Conservation (phyloP, 2,797 vertebrate species). For the Lates japonicus region DNA sequence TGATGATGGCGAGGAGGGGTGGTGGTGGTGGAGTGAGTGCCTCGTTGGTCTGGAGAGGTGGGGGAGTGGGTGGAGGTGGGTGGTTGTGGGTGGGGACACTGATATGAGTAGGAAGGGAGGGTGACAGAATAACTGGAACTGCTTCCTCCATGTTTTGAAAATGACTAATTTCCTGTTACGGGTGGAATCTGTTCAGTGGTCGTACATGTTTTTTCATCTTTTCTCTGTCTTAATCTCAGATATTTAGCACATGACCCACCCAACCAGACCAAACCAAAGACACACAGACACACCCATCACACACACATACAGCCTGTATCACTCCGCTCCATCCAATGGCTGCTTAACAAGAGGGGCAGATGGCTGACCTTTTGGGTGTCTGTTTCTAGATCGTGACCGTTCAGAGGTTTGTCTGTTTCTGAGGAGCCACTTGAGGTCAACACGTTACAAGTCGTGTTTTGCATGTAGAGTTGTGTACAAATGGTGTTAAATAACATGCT, state of each 20-base stretch:
- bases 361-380: constrained; percentile 80
- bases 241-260: constrained; percentile 43
- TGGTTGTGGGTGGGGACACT: constrained; percentile 35
- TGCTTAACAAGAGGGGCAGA: constrained; percentile 73
- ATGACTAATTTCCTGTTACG: constrained; percentile 61
- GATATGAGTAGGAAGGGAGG: constrained; percentile 59
- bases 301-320: constrained; percentile 19
- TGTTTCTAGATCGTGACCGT: constrained; percentile 53
- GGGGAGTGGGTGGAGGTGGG: constrained; percentile 53
- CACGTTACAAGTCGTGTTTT: constrained; percentile 25
- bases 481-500: constrained; percentile 13
- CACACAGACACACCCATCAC: no score
- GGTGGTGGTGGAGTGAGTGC: constrained; percentile 42
- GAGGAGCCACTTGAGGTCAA: constrained; percentile 54
- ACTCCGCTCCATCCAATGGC: constrained; percentile 52
- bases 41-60: constrained; percentile 70
- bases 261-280: constrained; percentile 17
- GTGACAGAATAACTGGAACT: constrained; percentile 49
- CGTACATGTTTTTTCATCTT: constrained; percentile 15
- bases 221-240: constrained; percentile 44
- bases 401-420: constrained; percentile 57
- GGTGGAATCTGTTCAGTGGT: constrained; percentile 40
- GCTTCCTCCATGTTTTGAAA: constrained; percentile 56
- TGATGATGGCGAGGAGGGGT: constrained; percentile 46
- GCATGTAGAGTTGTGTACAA: constrained; percentile 15